Percentiles rank a stretch among this genome's conserved stretches.
phyloP scores from a whole-genome alignment of 1,140 invertebrate genomes.

The Drosophila lacteicornis region DNA sequence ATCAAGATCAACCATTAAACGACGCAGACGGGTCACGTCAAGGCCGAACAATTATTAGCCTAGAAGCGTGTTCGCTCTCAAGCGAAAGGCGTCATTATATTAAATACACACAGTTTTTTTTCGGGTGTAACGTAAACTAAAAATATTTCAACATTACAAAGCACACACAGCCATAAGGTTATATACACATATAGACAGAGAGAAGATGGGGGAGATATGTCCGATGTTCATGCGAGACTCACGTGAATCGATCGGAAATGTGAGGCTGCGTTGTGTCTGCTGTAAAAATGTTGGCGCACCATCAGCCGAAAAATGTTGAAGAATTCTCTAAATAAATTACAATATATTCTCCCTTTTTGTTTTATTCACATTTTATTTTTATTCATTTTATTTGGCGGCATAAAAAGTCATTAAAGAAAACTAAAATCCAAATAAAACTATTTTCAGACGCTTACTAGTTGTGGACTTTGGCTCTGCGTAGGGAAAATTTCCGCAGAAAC shows the following conservation, averaged over 20 bases:
- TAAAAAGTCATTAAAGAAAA: constrained; percentile 5
- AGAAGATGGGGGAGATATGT: constrained; percentile 32
- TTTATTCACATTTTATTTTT: not conserved
- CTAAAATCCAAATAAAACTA: constrained; percentile 21
- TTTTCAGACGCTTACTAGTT: constrained; percentile 28
- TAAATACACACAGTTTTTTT: constrained; percentile 14
- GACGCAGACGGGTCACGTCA: constrained; percentile 63
- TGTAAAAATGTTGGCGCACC: constrained; percentile 50
- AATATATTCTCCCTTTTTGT: constrained; percentile 7
- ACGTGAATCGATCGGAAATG: constrained; percentile 56
- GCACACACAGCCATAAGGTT: constrained; percentile 34
- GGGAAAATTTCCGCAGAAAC: constrained; percentile 16
- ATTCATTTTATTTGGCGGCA: not conserved
- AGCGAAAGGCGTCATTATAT: constrained; percentile 39
- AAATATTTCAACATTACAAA: constrained; percentile 66
- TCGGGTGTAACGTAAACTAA: constrained; percentile 54
- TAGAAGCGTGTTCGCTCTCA: constrained; percentile 50
- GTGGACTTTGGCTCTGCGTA: constrained; percentile 35
- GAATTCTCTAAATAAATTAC: constrained; percentile 13
- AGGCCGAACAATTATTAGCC: constrained; percentile 66
- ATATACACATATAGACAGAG: constrained; percentile 23
- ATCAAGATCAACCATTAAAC: constrained; percentile 54
- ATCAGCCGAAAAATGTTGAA: constrained; percentile 9
- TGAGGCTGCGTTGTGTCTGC: constrained; percentile 23
- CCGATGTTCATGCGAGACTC: constrained; percentile 57